Conservation (phyloP, 2,797 vertebrate species). For the Lutjanus argentimaculatus region DNA sequence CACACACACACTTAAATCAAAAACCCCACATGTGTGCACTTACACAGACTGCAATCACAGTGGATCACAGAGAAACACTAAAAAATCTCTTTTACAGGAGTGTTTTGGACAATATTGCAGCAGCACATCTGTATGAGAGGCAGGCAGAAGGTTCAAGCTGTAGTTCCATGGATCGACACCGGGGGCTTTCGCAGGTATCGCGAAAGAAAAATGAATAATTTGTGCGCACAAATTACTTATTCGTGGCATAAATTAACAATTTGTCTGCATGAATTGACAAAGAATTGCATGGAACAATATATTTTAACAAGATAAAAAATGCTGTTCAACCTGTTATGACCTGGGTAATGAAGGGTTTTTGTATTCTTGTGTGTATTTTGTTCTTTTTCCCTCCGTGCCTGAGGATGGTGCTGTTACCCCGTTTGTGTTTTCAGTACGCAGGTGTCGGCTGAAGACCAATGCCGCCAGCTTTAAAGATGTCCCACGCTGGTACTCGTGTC, state of each 20-base stretch:
- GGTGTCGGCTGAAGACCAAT: too few relatives aligned
- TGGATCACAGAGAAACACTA: neutral
- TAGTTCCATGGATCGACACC: neutral
- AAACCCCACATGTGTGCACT: neutral
- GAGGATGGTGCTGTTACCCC: too few relatives aligned
- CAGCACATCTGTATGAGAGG: neutral
- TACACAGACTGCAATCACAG: neutral
- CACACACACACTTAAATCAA: conserved; percentile 13
- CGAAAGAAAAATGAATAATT: neutral
- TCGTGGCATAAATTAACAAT: neutral
- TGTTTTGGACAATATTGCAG: neutral
- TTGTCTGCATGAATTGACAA: neutral
- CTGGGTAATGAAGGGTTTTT: too few relatives aligned
- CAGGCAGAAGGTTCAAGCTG: neutral
- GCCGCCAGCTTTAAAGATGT: too few relatives aligned
- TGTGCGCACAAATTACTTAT: neutral
- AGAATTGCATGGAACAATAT: neutral
- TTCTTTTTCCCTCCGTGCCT: too few relatives aligned
- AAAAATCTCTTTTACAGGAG: neutral
- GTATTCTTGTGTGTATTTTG: too few relatives aligned
- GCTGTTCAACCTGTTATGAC: neutral
- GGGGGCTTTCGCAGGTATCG: neutral
- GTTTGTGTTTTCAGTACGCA: too few relatives aligned
- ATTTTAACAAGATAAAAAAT: neutral
- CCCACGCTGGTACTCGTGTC: too few relatives aligned